A percentile compares a stretch with the other conserved stretches of the same genome.
Evolutionary conservation across 2,113 vertebrate genomes (phyloP).

Genomic region (Hypomesus transpacificus): DNA sequence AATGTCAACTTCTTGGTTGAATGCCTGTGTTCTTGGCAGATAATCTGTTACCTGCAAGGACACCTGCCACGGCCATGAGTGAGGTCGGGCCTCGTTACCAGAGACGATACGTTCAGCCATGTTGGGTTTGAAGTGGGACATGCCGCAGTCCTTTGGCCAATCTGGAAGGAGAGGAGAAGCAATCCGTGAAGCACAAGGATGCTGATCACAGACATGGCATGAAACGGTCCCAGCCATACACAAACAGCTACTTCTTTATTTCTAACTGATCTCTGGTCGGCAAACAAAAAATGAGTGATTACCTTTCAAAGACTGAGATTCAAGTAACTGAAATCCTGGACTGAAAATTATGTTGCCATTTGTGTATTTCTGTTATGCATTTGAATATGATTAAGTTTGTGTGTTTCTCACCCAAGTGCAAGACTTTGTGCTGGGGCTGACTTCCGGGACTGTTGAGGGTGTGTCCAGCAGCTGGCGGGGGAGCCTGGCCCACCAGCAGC

Average conservation of each 20-base stretch:
- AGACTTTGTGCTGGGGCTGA: slow-evolving; percentile 64
- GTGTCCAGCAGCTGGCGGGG: slow-evolving; percentile 55
- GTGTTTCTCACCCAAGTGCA: slow-evolving; percentile 61
- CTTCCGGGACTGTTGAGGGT: slow-evolving; percentile 39
- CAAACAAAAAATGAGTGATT: too few species aligned
- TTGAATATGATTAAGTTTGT: not conserved
- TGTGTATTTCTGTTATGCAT: too few species aligned
- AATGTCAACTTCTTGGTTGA: not conserved
- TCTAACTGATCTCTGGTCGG: too few species aligned
- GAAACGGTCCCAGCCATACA: not conserved
- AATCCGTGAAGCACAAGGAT: not conserved
- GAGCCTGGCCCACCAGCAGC: slow-evolving; percentile 54
- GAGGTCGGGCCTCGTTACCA: slow-evolving; percentile 72
- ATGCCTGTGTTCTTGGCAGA: too few species aligned
- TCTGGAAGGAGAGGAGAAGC: slow-evolving; percentile 48
- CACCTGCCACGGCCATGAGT: slow-evolving; percentile 78
- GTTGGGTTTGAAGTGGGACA: slow-evolving; percentile 74
- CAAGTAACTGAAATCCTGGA: too few species aligned
- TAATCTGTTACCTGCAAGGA: slow-evolving; percentile 69
- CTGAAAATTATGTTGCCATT: too few species aligned
- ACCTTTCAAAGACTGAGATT: too few species aligned
- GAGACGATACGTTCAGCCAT: slow-evolving; percentile 69
- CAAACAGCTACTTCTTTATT: too few species aligned
- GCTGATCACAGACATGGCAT: not conserved
- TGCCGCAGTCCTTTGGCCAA: slow-evolving; percentile 75